phyloP scores from a whole-genome alignment of 2,797 vertebrate genomes.

The Galaxias olidus region DNA sequence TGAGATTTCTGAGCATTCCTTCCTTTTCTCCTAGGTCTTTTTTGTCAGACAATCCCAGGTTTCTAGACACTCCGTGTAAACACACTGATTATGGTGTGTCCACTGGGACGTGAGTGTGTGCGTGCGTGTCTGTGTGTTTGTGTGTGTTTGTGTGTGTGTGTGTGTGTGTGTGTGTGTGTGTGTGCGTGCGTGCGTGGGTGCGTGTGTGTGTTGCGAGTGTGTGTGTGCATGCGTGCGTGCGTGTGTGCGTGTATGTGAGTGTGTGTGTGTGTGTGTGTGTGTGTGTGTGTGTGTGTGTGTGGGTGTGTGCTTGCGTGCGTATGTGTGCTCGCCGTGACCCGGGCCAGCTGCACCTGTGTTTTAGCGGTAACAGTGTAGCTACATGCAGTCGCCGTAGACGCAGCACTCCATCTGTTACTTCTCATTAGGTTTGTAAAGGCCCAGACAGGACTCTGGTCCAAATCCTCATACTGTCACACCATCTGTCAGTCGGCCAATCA shows the following conservation, averaged over 20 bases:
- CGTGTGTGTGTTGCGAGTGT: constrained; percentile 7
- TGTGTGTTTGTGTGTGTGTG: constrained; percentile 10
- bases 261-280: constrained; percentile 20
- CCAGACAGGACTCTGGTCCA: not conserved
- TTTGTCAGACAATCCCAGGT: constrained; percentile 57
- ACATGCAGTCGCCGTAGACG: constrained; percentile 47
- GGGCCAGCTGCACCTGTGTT: constrained; percentile 66
- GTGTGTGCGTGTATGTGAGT: not conserved
- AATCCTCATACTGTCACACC: not conserved
- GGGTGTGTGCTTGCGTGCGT: constrained; percentile 23
- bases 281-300: constrained; percentile 50
- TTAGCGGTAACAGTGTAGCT: constrained; percentile 51
- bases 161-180: constrained; percentile 8
- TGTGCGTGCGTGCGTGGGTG: not conserved
- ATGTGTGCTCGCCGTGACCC: not conserved
- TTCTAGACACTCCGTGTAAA: constrained; percentile 62
- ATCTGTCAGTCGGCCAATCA: not conserved
- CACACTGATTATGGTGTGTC: constrained; percentile 62
- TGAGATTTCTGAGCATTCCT: constrained; percentile 50
- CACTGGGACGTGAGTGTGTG: constrained; percentile 25
- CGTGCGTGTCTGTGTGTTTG: constrained; percentile 23
- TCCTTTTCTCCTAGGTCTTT: constrained; percentile 53
- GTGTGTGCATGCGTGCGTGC: not conserved
- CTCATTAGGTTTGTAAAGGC: constrained; percentile 43
- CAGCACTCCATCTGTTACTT: constrained; percentile 49